Percentiles rank a stretch among this genome's conserved stretches.
Evolutionary conservation across 2,888 invertebrate genomes (phyloP).

Genomic region (Leptothorax acervorum): DNA sequence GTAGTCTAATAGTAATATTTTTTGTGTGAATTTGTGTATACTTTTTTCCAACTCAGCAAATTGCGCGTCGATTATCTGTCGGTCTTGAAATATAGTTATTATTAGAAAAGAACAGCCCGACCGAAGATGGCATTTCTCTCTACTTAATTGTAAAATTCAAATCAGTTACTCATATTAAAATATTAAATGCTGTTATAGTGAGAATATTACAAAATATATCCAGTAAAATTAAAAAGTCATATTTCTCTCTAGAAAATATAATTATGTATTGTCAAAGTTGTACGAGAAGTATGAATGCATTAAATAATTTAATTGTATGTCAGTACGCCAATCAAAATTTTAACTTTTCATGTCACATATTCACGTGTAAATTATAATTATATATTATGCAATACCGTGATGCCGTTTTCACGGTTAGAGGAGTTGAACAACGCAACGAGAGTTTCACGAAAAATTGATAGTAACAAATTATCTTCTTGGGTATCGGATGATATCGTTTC

Average conservation of each 20-base stretch:
- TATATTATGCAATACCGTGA: background rate
- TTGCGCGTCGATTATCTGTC: no score
- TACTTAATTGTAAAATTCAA: no score
- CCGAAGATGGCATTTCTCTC: no score
- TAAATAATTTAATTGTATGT: background rate
- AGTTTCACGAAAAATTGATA: background rate
- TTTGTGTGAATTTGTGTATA: no score
- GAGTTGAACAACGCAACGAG: background rate
- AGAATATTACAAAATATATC: background rate
- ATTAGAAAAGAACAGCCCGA: no score
- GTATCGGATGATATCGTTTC: background rate
- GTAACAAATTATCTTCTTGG: constrained; percentile 20
- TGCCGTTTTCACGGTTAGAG: background rate
- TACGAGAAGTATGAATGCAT: background rate
- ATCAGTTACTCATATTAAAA: background rate
- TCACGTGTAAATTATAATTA: background rate
- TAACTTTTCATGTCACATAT: background rate
- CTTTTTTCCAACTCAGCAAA: no score
- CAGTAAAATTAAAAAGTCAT: background rate
- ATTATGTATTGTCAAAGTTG: background rate
- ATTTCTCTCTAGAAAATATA: background rate
- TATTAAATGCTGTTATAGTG: background rate
- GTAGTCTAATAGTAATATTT: no score
- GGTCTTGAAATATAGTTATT: no score
- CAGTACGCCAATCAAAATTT: background rate